Conservation (phyloP, 2,888 invertebrate species). For the Pogonocherus hispidulus region DNA sequence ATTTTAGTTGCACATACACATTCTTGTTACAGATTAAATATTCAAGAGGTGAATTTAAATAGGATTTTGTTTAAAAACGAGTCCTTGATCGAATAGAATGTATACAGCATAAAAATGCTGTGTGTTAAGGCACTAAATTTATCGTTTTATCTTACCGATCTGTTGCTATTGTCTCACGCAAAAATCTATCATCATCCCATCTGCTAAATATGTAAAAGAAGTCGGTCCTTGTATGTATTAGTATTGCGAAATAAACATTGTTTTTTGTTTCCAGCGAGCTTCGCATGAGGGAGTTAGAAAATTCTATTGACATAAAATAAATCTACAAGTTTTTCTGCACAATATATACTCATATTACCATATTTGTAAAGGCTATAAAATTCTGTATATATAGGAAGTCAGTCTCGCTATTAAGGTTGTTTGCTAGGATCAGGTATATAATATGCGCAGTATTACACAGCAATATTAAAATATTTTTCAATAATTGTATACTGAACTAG, state of each 20-base stretch:
- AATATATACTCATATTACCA: no score
- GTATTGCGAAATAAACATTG: neutral
- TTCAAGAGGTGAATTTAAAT: slow-evolving; percentile 42
- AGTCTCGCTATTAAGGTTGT: no score
- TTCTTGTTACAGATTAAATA: slow-evolving; percentile 33
- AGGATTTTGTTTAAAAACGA: slow-evolving; percentile 38
- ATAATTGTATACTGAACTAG: no score
- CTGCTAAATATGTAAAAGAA: slow-evolving; percentile 42
- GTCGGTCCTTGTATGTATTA: neutral
- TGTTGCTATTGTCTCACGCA: slow-evolving; percentile 42
- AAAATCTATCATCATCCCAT: slow-evolving; percentile 44
- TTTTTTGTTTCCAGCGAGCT: neutral
- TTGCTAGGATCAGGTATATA: no score
- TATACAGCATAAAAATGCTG: slow-evolving; percentile 15
- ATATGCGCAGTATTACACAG: no score
- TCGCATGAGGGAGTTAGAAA: no score
- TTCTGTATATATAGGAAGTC: no score
- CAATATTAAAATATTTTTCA: no score
- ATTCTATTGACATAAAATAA: no score
- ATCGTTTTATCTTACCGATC: slow-evolving; percentile 38
- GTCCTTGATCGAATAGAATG: slow-evolving; percentile 38
- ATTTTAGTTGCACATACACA: slow-evolving; percentile 37
- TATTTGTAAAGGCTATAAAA: no score
- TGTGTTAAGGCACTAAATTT: slow-evolving; percentile 30
- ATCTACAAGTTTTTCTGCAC: no score